These are phyloP conservation scores for Chiloscyllium punctatum DNA, from an alignment of 2,797 vertebrate species.

Conservation along the genomic window DNA sequence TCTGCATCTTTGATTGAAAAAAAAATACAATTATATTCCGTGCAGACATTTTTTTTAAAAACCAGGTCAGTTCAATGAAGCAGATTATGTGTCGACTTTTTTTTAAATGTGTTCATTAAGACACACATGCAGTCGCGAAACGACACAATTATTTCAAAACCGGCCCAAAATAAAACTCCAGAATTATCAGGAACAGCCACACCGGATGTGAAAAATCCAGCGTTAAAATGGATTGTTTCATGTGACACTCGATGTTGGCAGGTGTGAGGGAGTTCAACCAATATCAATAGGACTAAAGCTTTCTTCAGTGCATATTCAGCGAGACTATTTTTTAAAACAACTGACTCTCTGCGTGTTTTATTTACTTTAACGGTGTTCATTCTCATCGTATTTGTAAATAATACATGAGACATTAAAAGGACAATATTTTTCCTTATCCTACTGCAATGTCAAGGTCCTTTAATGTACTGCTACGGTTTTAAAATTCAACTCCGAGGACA, in stretches of 20 bases:
- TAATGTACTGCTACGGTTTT: no score
- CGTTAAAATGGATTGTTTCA: neutral
- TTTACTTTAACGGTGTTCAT: neutral
- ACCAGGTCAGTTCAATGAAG: neutral
- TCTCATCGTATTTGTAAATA: neutral
- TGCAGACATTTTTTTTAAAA: no score
- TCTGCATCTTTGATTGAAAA: neutral
- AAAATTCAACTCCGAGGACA: neutral
- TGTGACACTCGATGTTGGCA: neutral
- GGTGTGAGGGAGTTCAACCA: neutral
- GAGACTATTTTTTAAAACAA: neutral
- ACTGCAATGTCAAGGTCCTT: neutral
- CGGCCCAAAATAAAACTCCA: neutral
- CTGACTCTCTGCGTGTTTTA: neutral
- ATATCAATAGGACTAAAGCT: no score
- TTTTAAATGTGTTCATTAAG: neutral
- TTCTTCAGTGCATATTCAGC: neutral
- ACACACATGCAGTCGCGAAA: neutral
- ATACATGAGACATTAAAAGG: neutral
- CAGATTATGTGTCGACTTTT: neutral
- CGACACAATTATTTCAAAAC: neutral
- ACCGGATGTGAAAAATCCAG: neutral
- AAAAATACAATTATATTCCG: neutral
- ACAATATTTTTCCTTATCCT: neutral
- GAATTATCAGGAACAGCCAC: neutral